These are phyloP conservation scores for Drosophila mayri DNA, from an alignment of 1,140 invertebrate species.

Conservation along the genomic window DNA sequence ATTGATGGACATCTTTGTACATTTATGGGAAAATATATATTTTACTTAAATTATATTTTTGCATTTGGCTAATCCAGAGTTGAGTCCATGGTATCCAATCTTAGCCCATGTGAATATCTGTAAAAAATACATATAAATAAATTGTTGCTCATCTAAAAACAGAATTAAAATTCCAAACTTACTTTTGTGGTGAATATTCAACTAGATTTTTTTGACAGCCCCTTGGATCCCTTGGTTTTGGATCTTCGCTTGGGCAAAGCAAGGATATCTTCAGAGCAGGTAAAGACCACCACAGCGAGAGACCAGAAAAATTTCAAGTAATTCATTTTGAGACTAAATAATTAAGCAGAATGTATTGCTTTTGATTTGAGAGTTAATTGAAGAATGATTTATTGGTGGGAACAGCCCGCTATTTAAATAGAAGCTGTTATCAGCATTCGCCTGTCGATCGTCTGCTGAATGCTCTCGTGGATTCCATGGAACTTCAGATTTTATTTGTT, in stretches of 20 bases:
- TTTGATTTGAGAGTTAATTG: background rate
- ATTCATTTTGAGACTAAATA: constrained; percentile 47
- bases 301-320: constrained; percentile 53
- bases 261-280: constrained; percentile 22
- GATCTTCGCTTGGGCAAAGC: constrained; percentile 41
- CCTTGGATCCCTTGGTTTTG: constrained; percentile 19
- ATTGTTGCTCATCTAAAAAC: background rate
- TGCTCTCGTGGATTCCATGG: background rate
- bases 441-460: background rate
- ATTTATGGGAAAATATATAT: background rate
- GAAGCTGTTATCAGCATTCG: background rate
- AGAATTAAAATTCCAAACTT: constrained; percentile 22
- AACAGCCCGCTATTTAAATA: constrained; percentile 5
- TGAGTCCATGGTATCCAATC: background rate
- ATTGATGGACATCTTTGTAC: background rate
- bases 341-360: background rate
- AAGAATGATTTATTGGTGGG: constrained; percentile 2
- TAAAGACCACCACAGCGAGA: constrained; percentile 21
- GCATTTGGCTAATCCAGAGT: no score
- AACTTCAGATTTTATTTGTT: background rate
- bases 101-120: constrained; percentile 62
- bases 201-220: constrained; percentile 44
- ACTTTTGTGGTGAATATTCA: constrained; percentile 68
- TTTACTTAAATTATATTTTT: background rate
- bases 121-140: constrained; percentile 14